phyloP scores from a whole-genome alignment of 2,797 vertebrate species.

The Eleutherodactylus coqui region DNA sequence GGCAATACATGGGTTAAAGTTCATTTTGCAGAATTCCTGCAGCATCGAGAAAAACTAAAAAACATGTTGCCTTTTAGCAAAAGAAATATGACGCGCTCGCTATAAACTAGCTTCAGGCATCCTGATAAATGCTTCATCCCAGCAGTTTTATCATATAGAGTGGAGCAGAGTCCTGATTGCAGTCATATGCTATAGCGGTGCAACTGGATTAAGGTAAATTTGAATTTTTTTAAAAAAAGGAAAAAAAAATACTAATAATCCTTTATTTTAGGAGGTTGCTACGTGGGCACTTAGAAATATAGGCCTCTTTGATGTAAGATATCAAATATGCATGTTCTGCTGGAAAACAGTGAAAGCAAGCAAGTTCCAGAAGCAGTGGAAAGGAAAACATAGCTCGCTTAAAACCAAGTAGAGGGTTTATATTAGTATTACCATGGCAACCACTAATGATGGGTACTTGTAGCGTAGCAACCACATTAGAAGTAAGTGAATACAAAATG shows the following conservation, averaged over 20 bases:
- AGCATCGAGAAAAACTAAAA: background rate
- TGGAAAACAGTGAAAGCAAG: constrained; percentile 40
- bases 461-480: constrained; percentile 63
- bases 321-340: constrained; percentile 61
- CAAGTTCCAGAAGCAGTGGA: constrained; percentile 48
- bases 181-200: background rate
- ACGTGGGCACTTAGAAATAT: constrained; percentile 36
- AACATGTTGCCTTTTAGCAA: constrained; percentile 29
- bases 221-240: background rate
- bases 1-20: constrained; percentile 12
- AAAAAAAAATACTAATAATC: background rate
- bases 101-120: background rate
- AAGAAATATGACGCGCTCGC: background rate
- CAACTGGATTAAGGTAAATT: background rate
- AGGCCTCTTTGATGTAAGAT: constrained; percentile 52
- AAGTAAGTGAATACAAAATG: constrained; percentile 58
- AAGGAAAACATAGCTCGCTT: constrained; percentile 58
- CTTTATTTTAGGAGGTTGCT: constrained; percentile 20
- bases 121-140: background rate
- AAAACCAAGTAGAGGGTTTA: constrained; percentile 59
- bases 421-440: constrained; percentile 62
- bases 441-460: constrained; percentile 62
- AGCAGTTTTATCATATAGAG: background rate
- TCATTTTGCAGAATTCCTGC: background rate
- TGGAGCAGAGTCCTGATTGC: background rate